phyloP scores from a whole-genome alignment of 2,888 invertebrate species.

The Leistus spinibarbis region DNA sequence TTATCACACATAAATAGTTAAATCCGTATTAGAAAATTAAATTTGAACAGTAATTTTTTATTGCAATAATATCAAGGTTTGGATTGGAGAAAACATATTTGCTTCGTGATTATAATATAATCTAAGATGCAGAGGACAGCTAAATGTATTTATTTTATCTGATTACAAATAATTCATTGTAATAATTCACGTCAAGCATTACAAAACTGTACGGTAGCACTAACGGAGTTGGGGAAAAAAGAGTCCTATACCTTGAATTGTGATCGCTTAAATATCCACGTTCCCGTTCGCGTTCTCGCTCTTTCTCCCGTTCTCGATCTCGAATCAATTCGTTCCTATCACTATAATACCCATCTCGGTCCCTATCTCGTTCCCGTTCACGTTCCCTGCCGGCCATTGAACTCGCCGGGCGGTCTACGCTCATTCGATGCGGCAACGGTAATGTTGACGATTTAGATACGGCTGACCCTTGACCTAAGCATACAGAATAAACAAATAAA shows the following conservation, averaged over 20 bases:
- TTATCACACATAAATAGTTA: no score
- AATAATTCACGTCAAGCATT: background rate
- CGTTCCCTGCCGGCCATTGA: conserved; percentile 59
- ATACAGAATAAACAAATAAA: background rate
- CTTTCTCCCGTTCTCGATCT: conserved; percentile 73
- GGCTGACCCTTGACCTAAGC: conserved; percentile 65
- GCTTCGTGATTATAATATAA: no score
- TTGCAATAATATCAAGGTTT: no score
- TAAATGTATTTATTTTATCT: no score
- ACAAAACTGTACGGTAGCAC: no score
- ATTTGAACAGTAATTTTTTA: no score
- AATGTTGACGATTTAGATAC: conserved; percentile 80
- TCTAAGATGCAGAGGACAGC: no score
- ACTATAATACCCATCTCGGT: conserved; percentile 86
- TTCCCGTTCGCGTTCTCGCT: conserved; percentile 61
- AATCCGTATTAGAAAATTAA: no score
- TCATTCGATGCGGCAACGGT: conserved; percentile 77
- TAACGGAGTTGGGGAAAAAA: no score
- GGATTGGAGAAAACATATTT: no score
- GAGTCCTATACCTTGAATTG: conserved; percentile 68
- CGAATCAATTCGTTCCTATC: conserved; percentile 85
- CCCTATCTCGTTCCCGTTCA: conserved; percentile 66
- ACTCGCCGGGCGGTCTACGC: conserved; percentile 65
- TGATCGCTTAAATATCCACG: conserved; percentile 82
- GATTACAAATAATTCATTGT: no score